Base-by-base conservation (phyloP, 2,113 vertebrate genomes). In the Machaerirhynchus nigripectus region DNA sequence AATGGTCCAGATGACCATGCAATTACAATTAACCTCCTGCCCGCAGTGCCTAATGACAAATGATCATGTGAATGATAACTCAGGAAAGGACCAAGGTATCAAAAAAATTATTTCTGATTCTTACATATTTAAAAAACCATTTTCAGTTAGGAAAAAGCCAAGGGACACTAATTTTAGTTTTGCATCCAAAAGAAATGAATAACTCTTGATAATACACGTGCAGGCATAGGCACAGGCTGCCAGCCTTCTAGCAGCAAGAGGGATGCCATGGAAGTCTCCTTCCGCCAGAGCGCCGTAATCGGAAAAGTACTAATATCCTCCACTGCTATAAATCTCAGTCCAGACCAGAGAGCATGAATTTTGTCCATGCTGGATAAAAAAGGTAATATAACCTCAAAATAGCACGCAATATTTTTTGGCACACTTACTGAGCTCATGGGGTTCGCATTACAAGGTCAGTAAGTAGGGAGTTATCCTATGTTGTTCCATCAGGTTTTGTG, bases 21-120 rank as follows among this genome's bases (percentile, higher is more conserved):
- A 98, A 97, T 98, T 98, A 98, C 95, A 97, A 98, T 98, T 98
- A 98, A 97, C 97, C 96, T 96, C 88, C 92, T 94, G 95, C 97
- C 93, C 42, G 3, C 97, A 93, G 52, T 86, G 93, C 87, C 94
- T 97, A 96, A 94, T 95, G 97, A 97, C 93, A 97, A 98, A 97
- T 67, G 96, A 93, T 94, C 87, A 68, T 23, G 61, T 22, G 67
- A 97, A 95, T 86, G 83, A 97, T 31, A 76, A 59, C 31, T 95
- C 50, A 33, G 75, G 55, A 95, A 96, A 95, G 47, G 70, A 88
- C 63, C 39, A 30, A 73, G 65, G 77, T 84, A 95, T 87, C 35
- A 35, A n/a, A 93, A 70, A 93, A 90, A 73, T 16, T 14, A 78
- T 90, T 94, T 89, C 87, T 59, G 68, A 92, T 73, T 64, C 73